Base-by-base conservation (phyloP, 1,140 invertebrate species). In the Nasonia vitripennis region DNA sequence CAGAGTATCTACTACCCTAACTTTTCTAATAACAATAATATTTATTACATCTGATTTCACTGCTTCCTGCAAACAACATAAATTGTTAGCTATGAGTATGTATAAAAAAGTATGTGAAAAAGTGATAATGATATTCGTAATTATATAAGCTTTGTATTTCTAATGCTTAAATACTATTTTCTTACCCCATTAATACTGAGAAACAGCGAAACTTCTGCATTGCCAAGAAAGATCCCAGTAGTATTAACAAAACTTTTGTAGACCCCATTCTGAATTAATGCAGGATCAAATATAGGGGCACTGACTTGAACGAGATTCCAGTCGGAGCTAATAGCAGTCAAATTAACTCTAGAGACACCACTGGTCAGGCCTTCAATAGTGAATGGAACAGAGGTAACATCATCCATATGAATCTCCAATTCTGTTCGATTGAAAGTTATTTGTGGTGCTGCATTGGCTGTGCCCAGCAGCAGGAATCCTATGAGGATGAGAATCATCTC, bases 1-100 rank as follows among this genome's bases (percentile, higher is more conserved):
- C 23, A 97, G 92, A 9, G 93, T 94, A 90, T 98, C 97, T 27
- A 98, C 94, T 31, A 95, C 84, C 71, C 95, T 91, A 70, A 95
- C 89, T 83, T 95, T 93, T 45, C 97, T 92, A 81, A 95, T 93
- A 0, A 97, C 95, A 14, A 93, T 94, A 9, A 97, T 92, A 0
- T 92, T 88, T 6, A 95, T 68, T 0, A 88, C 85, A 7, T 93
- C 89, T 27, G 92, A 91, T n/a, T 89, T 86, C 0, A 90, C 88
- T 0, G 78, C 12, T 9, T 85, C 73, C 78, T 82, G 14, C 2
- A 85, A 41, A 84, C 77, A 41, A 70, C 12, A 74, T 45, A 12
- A 48, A 83, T 71, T 74, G 27, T 45, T 17, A 12, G 31, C 31
- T 31, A 71, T 67, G 20, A 37, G 34, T 67, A n/a, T 20, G 51